Evolutionary conservation across 2,888 invertebrate species (phyloP), one percentile per base, ranked within the genome.

Genomic region (Alviniconcha strummeri): DNA sequence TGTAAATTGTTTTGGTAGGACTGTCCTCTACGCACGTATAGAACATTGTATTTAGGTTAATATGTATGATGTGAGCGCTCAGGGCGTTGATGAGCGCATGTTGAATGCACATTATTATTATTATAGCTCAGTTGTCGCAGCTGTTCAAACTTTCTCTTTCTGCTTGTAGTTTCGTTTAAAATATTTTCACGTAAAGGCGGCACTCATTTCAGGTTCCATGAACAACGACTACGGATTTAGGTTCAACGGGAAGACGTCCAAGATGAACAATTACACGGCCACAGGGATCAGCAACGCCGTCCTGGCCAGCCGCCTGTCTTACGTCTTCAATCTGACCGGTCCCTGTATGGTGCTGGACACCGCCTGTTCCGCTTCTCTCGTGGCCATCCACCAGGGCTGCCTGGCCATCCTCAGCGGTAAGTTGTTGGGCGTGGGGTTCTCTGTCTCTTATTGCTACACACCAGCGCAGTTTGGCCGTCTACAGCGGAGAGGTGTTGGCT

Each of bases 381-480:
- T 88, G 5, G 87, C 88, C n/a, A 84, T 89, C 57, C 88, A 89
- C 67, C 74, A 89, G 85, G 93, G 91, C 17, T 83, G 88, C 9
- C 88, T 89, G 76, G 86, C 86, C n/a, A 55, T 89, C 6, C 79
- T 78, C 36, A 55, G 75, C 78, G 88, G 88, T 88, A 82, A 76
- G 80, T 64, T 52, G 36, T 69, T n/a, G n/a, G n/a, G n/a, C n/a
- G n/a, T n/a, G n/a, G n/a, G n/a, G n/a, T n/a, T 60, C 13, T 60
- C 60, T 9, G n/a, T n/a, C n/a, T n/a, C n/a, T n/a, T n/a, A n/a
- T n/a, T n/a, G n/a, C n/a, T n/a, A n/a, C n/a, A n/a, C n/a, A n/a
- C n/a, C n/a, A n/a, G n/a, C n/a, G n/a, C n/a, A n/a, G n/a, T n/a
- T n/a, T n/a, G n/a, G n/a, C n/a, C n/a, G n/a, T n/a, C n/a, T n/a